phyloP scores from a whole-genome alignment of 2,888 invertebrate genomes.

The Physocephala rufipes region DNA sequence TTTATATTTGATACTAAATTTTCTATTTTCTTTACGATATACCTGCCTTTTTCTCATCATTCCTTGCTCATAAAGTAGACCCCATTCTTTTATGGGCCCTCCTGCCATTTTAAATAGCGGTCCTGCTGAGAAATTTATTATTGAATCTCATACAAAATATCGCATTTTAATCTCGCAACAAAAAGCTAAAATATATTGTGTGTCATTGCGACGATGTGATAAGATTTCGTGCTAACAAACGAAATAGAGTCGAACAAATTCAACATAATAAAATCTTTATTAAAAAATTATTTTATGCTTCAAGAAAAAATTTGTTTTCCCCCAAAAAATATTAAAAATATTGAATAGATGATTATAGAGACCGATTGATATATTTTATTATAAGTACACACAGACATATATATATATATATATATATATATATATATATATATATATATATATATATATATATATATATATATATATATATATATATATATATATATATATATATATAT shows the following conservation, averaged over 20 bases:
- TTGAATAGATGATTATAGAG: too few relatives aligned
- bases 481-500: too few relatives aligned
- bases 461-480: too few relatives aligned
- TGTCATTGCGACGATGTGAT: conserved; percentile 8
- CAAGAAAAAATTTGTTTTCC: background rate
- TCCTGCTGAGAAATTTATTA: background rate
- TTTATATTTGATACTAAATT: too few relatives aligned
- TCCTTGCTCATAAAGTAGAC: too few relatives aligned
- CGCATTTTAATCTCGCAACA: conserved; percentile 8
- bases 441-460: too few relatives aligned
- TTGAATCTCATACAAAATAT: conserved; percentile 19
- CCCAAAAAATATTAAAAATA: too few relatives aligned
- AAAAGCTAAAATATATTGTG: background rate
- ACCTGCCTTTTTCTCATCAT: too few relatives aligned
- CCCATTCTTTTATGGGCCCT: too few relatives aligned
- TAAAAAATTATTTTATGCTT: conserved; percentile 17
- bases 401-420: background rate
- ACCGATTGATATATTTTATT: too few relatives aligned
- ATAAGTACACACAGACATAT: background rate
- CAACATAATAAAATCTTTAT: conserved; percentile 20
- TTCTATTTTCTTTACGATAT: too few relatives aligned
- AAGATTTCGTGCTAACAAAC: conserved; percentile 11
- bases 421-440: too few relatives aligned
- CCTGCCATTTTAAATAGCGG: background rate
- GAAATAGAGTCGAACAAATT: conserved; percentile 18